Base-by-base conservation (phyloP, 2,888 invertebrate genomes). In the Nemapogon koenigi region DNA sequence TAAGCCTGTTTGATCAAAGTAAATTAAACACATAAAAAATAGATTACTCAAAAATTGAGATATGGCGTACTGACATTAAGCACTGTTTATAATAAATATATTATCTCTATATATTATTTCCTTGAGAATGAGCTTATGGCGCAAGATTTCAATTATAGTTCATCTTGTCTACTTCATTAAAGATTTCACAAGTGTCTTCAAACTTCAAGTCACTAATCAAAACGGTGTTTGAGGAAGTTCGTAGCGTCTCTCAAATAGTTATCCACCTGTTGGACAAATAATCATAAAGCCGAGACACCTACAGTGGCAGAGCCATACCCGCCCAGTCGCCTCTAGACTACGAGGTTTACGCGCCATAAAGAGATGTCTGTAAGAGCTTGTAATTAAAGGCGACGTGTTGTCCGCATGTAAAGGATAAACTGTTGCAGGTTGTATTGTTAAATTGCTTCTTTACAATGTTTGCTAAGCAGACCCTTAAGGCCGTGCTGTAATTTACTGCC, bases 241-340 rank as follows among this genome's bases (percentile, higher is more conserved):
- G 37, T 37, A 17, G 27, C 37, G 28, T 26, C 37, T 28, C 11
- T 27, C 18, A 17, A 18, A 17, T 30, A 30, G 3, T 14, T 35
- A 42, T 44, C 49, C 57, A 67, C 67, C 61, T 66, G 64, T 67
- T 69, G 65, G 62, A 49, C 59, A 59, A 62, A 67, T 62, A 66
- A 64, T 59, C 59, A 62, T 66, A 69, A 66, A 66, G 51, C 17
- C 16, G 25, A 36, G 16, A 3, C 16, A 43, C 42, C 52, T 49
- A 51, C 50, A 41, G 42, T 45, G 45, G 49, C 46, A 16, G 6
- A 45, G 41, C 51, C 47, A 50, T 48, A 52, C 47, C 43, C 44
- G 14, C n/a, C n/a, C n/a, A n/a, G n/a, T n/a, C n/a, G n/a, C n/a
- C n/a, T n/a, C n/a, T n/a, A n/a, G n/a, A n/a, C n/a, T n/a, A n/a